Evolutionary conservation across 2,113 vertebrate genomes (phyloP).

Genomic region (Mus spicilegus): DNA sequence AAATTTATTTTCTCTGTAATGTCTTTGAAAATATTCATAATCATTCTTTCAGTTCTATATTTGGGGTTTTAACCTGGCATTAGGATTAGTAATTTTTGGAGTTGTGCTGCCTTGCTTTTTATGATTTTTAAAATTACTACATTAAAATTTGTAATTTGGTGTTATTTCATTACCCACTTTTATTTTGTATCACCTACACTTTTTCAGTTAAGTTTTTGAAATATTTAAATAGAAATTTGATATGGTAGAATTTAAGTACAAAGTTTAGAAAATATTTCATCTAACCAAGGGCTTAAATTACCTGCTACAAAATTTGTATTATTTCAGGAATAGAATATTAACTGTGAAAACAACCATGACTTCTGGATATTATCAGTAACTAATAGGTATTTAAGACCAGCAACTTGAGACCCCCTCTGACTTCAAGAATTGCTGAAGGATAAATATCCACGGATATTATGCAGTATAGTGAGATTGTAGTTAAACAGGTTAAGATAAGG

Average conservation of each 20-base stretch:
- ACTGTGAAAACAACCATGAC: not conserved
- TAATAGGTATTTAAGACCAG: not conserved
- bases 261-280: not conserved
- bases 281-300: not conserved
- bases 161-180: not conserved
- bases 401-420: not conserved
- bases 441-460: not conserved
- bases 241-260: not conserved
- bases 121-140: not conserved
- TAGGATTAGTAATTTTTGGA: not conserved
- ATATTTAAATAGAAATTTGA: not conserved
- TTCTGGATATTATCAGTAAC: not conserved
- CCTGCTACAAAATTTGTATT: not conserved
- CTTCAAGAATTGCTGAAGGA: not conserved
- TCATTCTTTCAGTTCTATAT: not conserved
- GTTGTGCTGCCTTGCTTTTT: not conserved
- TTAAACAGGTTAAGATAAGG: too few species aligned
- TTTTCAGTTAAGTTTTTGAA: not conserved
- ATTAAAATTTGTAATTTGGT: not conserved
- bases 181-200: not conserved
- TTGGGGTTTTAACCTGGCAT: not conserved
- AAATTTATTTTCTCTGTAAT: not conserved
- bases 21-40: not conserved
- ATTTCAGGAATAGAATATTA: not conserved
- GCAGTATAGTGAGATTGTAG: not conserved